Percentiles rank a stretch among this genome's conserved stretches.
Conservation (phyloP, 2,113 vertebrate species). For the Apodemus speciosus region DNA sequence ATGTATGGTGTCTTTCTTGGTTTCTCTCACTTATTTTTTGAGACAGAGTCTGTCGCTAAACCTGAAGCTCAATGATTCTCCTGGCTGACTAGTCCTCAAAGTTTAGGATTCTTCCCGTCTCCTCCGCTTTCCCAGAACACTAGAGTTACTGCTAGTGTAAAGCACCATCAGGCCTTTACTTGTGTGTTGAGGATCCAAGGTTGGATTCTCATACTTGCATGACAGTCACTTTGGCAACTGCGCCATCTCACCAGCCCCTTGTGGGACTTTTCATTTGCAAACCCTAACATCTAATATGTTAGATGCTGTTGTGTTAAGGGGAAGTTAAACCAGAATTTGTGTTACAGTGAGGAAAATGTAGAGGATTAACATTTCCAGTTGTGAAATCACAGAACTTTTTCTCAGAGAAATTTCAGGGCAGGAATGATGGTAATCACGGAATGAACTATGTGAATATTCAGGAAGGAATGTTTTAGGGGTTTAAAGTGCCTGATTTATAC, state of each 20-base stretch:
- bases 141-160: not conserved
- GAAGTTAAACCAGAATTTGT: not conserved
- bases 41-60: not conserved
- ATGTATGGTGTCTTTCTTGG: not conserved
- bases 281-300: not conserved
- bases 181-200: not conserved
- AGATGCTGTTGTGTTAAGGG: not conserved
- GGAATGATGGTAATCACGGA: not conserved
- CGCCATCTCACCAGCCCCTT: too few species aligned
- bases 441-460: not conserved
- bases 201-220: not conserved
- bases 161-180: not conserved
- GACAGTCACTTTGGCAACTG: not conserved
- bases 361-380: not conserved
- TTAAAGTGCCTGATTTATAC: not conserved
- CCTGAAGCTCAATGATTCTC: not conserved
- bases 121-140: too few species aligned
- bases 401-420: conserved; percentile 12
- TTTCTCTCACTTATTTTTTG: not conserved
- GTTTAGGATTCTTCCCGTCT: not conserved
- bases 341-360: not conserved
- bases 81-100: not conserved
- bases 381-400: not conserved
- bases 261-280: not conserved
- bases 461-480: not conserved